phyloP scores from a whole-genome alignment of 2,113 vertebrate genomes.

The Miniopterus natalensis region DNA sequence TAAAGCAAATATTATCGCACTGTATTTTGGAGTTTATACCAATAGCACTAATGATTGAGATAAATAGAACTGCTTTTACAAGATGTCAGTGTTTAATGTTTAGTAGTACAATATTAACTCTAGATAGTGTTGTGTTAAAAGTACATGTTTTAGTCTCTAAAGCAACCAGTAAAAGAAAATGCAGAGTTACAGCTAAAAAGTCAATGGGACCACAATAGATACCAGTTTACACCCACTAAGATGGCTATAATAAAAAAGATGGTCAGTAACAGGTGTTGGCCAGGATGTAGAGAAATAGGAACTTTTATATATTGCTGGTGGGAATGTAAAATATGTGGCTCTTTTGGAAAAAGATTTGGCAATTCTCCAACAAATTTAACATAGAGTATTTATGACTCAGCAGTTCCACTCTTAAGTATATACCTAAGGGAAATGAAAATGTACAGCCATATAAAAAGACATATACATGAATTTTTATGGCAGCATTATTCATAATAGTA shows the following conservation, averaged over 20 bases:
- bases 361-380: not conserved
- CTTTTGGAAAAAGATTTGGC: not conserved
- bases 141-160: constrained; percentile 8
- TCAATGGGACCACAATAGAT: not conserved
- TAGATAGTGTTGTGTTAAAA: not conserved
- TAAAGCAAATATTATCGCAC: not conserved
- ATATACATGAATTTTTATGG: not conserved
- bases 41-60: not conserved
- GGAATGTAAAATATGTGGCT: not conserved
- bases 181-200: not conserved
- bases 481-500: not conserved
- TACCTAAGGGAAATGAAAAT: not conserved
- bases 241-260: not conserved
- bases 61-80: not conserved
- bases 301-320: not conserved
- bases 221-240: not conserved
- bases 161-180: constrained; percentile 39
- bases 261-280: not conserved
- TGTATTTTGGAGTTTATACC: not conserved
- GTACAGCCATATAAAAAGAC: not conserved
- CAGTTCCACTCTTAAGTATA: not conserved
- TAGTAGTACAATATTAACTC: not conserved
- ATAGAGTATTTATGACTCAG: not conserved
- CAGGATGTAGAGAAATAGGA: not conserved
- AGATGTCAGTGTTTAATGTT: not conserved